Base-by-base conservation (phyloP, 2,797 vertebrate species). In the Hirundo rustica region DNA sequence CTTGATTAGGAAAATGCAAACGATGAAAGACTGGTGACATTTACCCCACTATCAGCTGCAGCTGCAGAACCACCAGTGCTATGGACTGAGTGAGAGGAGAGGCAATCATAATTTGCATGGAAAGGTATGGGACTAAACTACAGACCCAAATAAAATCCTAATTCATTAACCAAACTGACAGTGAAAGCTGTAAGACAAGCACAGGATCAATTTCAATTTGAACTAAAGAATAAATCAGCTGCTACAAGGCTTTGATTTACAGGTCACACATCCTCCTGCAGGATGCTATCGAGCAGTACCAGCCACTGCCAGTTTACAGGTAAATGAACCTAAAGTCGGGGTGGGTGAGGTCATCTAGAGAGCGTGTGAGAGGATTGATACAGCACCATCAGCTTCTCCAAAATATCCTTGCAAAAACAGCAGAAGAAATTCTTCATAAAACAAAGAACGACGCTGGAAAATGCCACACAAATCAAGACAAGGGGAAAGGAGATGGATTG, bases 191-290 rank as follows among this genome's bases (percentile, higher is more conserved):
- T 44, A 73, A 93, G 85, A 95, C 54, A 85, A 85, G 65, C 82
- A 65, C 16, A 48, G 78, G 80, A 89, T 93, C 68, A 55, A 89
- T 89, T 95, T 71, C 87, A 93, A 40, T 85, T 89, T 94, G 95
- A 93, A 65, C 34, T n/a, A 17, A 42, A 66, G 74, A 78, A 80
- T 74, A 88, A 92, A 94, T 84, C 76, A 81, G 53, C 54, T 16
- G 40, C 82, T 83, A n/a, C 53, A 53, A 88, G 78, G 62, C 61
- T 80, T 74, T 71, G 82, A 93, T 70, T 91, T 72, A 62, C 81
- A 92, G 64, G 61, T 77, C 64, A 44, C 61, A 50, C 75, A 50
- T 50, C 42, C 57, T 87, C 62, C 64, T 78, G 68, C 78, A 85
- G 75, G 75, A 48, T n/a, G 34, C 4, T 27, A 17, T 74, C 42